Base-by-base conservation (phyloP, 2,797 vertebrate genomes). In the Silurus lanzhouensis region DNA sequence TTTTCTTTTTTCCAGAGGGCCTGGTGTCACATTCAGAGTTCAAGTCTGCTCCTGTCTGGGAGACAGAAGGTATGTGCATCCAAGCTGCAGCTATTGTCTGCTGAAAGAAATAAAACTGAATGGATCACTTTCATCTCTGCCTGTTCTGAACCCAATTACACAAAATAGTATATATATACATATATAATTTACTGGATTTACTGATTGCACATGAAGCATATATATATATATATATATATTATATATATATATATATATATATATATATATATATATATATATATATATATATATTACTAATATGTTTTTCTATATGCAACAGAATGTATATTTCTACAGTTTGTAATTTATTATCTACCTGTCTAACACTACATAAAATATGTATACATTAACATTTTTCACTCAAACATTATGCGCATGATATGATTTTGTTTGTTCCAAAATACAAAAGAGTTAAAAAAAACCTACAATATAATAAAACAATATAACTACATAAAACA, bases 21-120 rank as follows among this genome's bases (percentile, higher is more conserved):
- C 61, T 83, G 84, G 80, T 83, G 83, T 86, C 83, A 83, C 76
- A 66, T 89, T 87, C 48, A 27, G 57, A 84, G 83, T 77, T 86
- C 84, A 60, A 46, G 85, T 87, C 76, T 85, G 22, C 83, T 86
- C 85, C 77, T 75, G 38, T 78, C 83, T 82, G 27, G n/a, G 83
- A 84, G 85, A 89, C 87, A 86, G 87, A 87, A 89, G 87, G 90
- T 89, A 83, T 83, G 88, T 25, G 27, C 78, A 82, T 87, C 84
- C 82, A 38, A 25, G 52, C 58, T 70, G 13, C 48, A 57, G 68
- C 55, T 83, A 87, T 87, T 86, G 88, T 90, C 83, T 89, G 85
- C 58, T 75, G 22, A 64, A 70, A 70, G 61, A 87, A 88, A 87
- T 83, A 85, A 84, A 87, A 86, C 52, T 75, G 38, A 64, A 57